Conservation (phyloP, 92 coral and sea anemone genomes). For the Porites cylindrica region DNA sequence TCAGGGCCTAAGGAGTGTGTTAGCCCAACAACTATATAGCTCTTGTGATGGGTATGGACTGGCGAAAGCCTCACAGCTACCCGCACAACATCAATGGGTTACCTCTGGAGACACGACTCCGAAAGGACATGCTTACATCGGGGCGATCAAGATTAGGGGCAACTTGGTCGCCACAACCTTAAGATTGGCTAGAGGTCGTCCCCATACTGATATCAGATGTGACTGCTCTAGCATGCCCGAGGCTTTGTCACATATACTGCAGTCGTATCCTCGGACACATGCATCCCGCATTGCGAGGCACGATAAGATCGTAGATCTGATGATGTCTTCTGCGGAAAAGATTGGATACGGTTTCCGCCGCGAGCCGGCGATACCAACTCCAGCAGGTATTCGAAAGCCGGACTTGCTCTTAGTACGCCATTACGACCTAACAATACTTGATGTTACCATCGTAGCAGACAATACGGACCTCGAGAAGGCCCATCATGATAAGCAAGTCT, state of each 20-base stretch:
- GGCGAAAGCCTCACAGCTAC: too few relatives aligned
- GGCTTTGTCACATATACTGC: neutral
- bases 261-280: neutral
- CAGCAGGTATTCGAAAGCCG: neutral
- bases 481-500: neutral
- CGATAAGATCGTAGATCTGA: neutral
- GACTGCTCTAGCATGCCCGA: too few relatives aligned
- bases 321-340: neutral
- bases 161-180: too few relatives aligned
- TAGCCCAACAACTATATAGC: too few relatives aligned
- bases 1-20: too few relatives aligned
- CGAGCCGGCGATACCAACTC: neutral
- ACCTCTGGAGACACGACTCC: too few relatives aligned
- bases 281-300: neutral
- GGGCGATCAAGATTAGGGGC: too few relatives aligned
- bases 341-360: neutral
- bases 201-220: too few relatives aligned
- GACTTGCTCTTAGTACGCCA: neutral
- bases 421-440: neutral
- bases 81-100: too few relatives aligned
- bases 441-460: neutral
- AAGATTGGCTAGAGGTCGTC: too few relatives aligned
- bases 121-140: too few relatives aligned
- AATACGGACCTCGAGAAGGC: neutral
- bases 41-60: too few relatives aligned